Base-by-base conservation (phyloP, 1,140 invertebrate genomes). In the Chelonus insularis region DNA sequence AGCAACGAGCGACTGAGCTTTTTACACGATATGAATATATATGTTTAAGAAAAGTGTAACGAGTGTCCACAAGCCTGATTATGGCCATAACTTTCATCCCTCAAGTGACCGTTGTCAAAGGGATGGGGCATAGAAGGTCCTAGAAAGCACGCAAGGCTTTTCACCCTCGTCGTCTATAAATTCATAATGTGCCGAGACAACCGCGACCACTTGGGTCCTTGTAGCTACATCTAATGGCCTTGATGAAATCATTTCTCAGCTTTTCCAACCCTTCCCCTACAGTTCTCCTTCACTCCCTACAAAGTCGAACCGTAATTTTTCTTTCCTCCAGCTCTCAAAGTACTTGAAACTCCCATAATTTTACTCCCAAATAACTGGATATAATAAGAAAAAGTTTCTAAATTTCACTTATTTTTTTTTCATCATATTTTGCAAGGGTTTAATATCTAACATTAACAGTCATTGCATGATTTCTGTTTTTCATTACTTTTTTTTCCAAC, bases 1-100 rank as follows among this genome's bases (percentile, higher is more conserved):
- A 57, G 57, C 45, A 58, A 58, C 57, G 29, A 58, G 43, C 45
- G 57, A 20, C 57, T 58, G 47, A 58, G 41, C 57, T 47, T 58
- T 58, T 18, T 1, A 12, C 57, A 23, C 45, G 43, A 45, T 16
- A 20, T 16, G 21, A 12, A 4, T 45, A 48, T 43, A 8, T 7
- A 1, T 48, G 25, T 37, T 37, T n/a, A 1, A 12, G 12, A 37
- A 11, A 29, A n/a, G 25, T 29, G 32, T 48, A 50, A 48, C 18
- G 32, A 48, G 18, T 39, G 47, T 50, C 25, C 2, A 51, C 47
- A 18, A 51, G 11, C 34, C 34, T 11, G 45, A 51, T 51, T 45
- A 57, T 36, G 16, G 16, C 45, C 6, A 16, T 34, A 50, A 50
- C 18, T 59, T 59, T 59, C 34, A 51, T 59, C 57, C 34, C 47